Conservation (phyloP, 1,140 invertebrate species). For the Heliothis virescens region DNA sequence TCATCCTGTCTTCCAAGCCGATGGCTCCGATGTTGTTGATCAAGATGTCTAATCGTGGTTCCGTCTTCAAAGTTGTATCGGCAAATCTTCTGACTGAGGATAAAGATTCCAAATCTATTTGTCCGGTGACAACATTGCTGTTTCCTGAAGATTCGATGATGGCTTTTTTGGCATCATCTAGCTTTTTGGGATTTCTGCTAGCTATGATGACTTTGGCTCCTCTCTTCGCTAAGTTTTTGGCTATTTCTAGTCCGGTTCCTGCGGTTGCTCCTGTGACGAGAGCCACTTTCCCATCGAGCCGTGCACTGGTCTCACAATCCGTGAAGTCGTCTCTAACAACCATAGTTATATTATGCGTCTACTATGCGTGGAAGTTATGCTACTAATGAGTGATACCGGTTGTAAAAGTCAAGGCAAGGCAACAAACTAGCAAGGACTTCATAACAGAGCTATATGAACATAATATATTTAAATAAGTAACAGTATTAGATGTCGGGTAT, state of each 20-base stretch:
- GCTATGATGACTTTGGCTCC: conserved; percentile 94
- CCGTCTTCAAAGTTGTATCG: conserved; percentile 71
- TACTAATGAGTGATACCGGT: background rate
- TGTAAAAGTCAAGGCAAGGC: background rate
- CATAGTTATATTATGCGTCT: background rate
- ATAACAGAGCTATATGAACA: background rate
- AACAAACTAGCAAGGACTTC: background rate
- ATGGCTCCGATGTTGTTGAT: conserved; percentile 87
- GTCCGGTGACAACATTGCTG: conserved; percentile 84
- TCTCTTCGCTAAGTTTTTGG: conserved; percentile 91
- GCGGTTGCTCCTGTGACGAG: conserved; percentile 96
- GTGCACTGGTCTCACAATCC: conserved; percentile 75
- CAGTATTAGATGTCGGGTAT: background rate
- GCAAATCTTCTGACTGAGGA: conserved; percentile 65
- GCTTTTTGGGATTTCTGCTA: conserved; percentile 89
- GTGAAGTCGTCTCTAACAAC: conserved; percentile 61
- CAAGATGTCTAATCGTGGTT: conserved; percentile 85
- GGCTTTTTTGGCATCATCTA: conserved; percentile 87
- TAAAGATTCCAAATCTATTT: conserved; percentile 70
- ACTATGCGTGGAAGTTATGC: background rate
- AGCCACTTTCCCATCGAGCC: conserved; percentile 94
- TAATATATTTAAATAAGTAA: background rate
- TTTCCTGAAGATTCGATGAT: conserved; percentile 85
- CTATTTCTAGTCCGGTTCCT: conserved; percentile 91
- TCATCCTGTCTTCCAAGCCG: conserved; percentile 68